Evolutionary conservation across 30 jellyfish, hydroid and myxozoan species (phyloP).

Genomic region (Mastigias papua): DNA sequence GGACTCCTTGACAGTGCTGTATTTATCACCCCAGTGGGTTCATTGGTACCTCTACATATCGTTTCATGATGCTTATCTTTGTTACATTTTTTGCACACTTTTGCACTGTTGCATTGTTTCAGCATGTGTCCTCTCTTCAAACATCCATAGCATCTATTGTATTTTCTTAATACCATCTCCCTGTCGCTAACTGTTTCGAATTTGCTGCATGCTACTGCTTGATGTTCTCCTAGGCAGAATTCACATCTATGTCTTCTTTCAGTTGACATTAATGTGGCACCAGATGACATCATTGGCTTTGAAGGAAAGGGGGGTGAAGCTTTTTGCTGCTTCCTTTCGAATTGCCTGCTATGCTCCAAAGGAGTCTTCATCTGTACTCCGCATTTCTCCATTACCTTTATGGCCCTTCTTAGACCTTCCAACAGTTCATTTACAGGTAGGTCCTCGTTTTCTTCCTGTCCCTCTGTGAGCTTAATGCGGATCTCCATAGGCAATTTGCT

Average conservation of each 20-base stretch:
- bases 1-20: neutral
- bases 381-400: constrained; percentile 44
- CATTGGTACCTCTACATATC: constrained; percentile 23
- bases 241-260: constrained; percentile 14
- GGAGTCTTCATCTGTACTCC: constrained; percentile 17
- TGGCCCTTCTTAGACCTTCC: neutral
- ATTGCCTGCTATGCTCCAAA: neutral
- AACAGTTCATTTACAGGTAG: neutral
- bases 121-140: constrained; percentile 31
- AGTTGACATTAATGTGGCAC: constrained; percentile 33
- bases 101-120: constrained; percentile 21
- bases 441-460: constrained; percentile 25
- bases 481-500: constrained; percentile 22
- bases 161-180: constrained; percentile 17
- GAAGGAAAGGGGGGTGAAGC: neutral
- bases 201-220: constrained; percentile 35
- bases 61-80: constrained; percentile 32
- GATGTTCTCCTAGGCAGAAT: constrained; percentile 26
- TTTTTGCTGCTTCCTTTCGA: neutral
- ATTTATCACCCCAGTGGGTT: constrained; percentile 55
- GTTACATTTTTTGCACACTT: constrained; percentile 17
- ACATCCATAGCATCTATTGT: constrained; percentile 38
- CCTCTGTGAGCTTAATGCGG: constrained; percentile 23
- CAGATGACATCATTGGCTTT: neutral
- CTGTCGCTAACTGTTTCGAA: constrained; percentile 10